phyloP scores from a whole-genome alignment of 2,113 vertebrate species.

The Lichenostomus cassidix region DNA sequence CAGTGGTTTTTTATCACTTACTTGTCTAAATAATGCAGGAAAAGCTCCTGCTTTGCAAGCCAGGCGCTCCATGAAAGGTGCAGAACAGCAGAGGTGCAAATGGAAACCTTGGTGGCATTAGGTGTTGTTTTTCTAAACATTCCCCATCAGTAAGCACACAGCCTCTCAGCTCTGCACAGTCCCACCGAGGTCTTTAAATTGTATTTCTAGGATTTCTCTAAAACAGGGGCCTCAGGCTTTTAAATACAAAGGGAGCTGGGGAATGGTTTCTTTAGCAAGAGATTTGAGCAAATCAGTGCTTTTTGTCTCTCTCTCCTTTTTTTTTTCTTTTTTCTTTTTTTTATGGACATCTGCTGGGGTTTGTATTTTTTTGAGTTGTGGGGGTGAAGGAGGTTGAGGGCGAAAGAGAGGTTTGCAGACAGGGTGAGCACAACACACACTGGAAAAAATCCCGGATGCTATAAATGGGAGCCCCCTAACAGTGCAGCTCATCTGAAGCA shows the following conservation, averaged over 20 bases:
- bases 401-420: slow-evolving; percentile 11
- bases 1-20: slow-evolving; percentile 41
- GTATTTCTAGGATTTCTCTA: slow-evolving; percentile 55
- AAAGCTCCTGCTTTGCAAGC: slow-evolving; percentile 20
- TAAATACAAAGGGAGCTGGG: slow-evolving; percentile 45
- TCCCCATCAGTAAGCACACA: slow-evolving; percentile 49
- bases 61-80: neutral
- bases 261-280: slow-evolving; percentile 20
- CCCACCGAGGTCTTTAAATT: slow-evolving; percentile 53
- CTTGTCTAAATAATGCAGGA: slow-evolving; percentile 38
- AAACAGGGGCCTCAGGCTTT: slow-evolving; percentile 52
- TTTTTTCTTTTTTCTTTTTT: neutral
- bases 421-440: slow-evolving; percentile 36
- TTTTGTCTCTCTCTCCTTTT: neutral
- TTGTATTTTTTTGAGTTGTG: neutral
- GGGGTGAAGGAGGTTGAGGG: neutral
- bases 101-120: slow-evolving; percentile 59
- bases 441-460: slow-evolving; percentile 52
- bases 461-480: slow-evolving; percentile 57
- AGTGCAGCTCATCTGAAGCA: slow-evolving; percentile 63
- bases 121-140: slow-evolving; percentile 68
- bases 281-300: slow-evolving; percentile 30
- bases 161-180: neutral
- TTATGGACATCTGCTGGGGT: slow-evolving; percentile 33
- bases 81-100: slow-evolving; percentile 34